Percentiles rank a stretch among this genome's conserved stretches.
Conservation (phyloP, 2,113 vertebrate species). For the Sterna hirundo region DNA sequence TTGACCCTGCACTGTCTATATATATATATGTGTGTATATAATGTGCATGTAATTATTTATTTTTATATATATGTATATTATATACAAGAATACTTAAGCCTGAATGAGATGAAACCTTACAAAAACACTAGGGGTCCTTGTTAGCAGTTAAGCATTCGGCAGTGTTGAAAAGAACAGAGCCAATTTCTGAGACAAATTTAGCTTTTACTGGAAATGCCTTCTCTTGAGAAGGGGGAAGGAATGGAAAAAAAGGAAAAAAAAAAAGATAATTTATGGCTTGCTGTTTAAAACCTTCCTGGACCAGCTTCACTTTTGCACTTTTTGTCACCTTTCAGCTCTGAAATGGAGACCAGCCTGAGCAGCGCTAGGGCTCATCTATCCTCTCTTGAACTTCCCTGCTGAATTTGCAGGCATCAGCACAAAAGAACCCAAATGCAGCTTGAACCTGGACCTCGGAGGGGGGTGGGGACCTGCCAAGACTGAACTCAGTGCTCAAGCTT, state of each 20-base stretch:
- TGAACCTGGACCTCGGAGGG: neutral
- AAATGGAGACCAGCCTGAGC: neutral
- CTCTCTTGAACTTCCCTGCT: constrained; percentile 44
- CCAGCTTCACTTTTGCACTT: constrained; percentile 43
- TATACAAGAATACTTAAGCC: neutral
- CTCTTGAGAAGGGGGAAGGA: neutral
- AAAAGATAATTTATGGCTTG: constrained; percentile 35
- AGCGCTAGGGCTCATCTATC: neutral
- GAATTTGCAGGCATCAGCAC: constrained; percentile 44
- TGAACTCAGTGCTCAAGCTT: constrained; percentile 24
- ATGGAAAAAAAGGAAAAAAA: neutral
- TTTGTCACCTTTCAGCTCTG: constrained; percentile 60
- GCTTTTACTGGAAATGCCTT: constrained; percentile 61
- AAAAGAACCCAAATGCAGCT: neutral
- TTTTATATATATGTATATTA: neutral
- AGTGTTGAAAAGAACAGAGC: neutral
- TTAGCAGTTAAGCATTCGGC: neutral
- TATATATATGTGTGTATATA: neutral
- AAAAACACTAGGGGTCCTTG: constrained; percentile 43
- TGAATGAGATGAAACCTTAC: neutral
- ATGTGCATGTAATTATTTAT: neutral
- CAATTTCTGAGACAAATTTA: constrained; percentile 57
- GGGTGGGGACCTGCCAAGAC: constrained; percentile 24
- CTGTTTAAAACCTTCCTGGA: constrained; percentile 37
- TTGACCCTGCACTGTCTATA: accelerated